Conservation (phyloP, 2,113 vertebrate species). For the Panthera tigris region DNA sequence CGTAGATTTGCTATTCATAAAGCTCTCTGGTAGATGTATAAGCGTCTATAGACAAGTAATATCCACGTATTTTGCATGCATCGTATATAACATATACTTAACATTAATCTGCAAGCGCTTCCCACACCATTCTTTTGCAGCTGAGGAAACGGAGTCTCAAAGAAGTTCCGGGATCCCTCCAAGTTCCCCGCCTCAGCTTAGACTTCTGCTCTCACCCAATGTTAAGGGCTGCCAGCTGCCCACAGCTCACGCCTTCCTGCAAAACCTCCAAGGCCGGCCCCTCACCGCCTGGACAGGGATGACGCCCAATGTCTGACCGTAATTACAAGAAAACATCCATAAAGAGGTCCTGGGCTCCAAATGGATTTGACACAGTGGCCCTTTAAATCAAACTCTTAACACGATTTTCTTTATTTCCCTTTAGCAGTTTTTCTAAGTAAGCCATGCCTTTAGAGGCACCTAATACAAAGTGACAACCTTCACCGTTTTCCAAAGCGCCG, state of each 20-base stretch:
- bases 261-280: neutral
- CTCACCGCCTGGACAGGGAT: neutral
- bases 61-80: neutral
- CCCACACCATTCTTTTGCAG: neutral
- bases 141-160: neutral
- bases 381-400: constrained; percentile 71
- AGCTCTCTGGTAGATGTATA: neutral
- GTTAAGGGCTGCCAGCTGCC: neutral
- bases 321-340: constrained; percentile 69
- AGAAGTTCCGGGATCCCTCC: neutral
- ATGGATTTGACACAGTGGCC: constrained; percentile 73
- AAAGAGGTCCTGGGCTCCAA: constrained; percentile 69
- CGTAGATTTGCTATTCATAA: neutral
- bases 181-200: neutral
- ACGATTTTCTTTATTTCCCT: constrained; percentile 60
- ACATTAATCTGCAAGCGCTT: neutral
- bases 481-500: constrained; percentile 65
- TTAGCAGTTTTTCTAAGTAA: constrained; percentile 74
- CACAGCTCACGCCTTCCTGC: neutral
- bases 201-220: neutral
- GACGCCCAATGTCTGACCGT: constrained; percentile 6
- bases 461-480: constrained; percentile 83
- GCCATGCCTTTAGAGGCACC: constrained; percentile 66
- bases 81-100: neutral
- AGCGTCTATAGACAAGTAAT: neutral